phyloP scores from a whole-genome alignment of 2,888 invertebrate species.

The Entomobrya proxima region DNA sequence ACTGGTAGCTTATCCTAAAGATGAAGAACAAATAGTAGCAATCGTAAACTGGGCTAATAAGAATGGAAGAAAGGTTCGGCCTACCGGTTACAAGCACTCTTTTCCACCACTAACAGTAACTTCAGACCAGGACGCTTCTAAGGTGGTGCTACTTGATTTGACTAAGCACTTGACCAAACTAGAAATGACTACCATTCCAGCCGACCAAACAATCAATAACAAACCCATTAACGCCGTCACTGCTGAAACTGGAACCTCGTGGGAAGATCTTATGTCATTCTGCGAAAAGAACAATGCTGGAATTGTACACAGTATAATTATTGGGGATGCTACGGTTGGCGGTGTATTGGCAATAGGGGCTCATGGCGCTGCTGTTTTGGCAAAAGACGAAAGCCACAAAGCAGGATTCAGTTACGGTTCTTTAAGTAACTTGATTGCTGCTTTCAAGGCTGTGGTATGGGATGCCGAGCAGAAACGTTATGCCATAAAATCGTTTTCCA shows the following conservation, averaged over 20 bases:
- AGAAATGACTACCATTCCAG: constrained; percentile 35
- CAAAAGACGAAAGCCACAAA: neutral
- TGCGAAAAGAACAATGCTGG: constrained; percentile 55
- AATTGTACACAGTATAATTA: constrained; percentile 45
- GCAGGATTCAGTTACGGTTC: constrained; percentile 54
- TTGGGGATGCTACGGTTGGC: constrained; percentile 65
- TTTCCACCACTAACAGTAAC: constrained; percentile 63
- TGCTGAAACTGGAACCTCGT: constrained; percentile 57
- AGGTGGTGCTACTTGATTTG: constrained; percentile 55
- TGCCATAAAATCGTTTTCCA: constrained; percentile 51
- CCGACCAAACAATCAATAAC: constrained; percentile 5
- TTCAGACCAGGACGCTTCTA: constrained; percentile 20
- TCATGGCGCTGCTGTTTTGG: constrained; percentile 67
- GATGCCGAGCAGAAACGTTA: neutral
- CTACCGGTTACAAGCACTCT: constrained; percentile 47
- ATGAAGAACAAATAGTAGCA: constrained; percentile 12
- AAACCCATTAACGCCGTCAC: constrained; percentile 23
- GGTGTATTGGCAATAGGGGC: constrained; percentile 68
- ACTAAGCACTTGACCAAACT: constrained; percentile 54
- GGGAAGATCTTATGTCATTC: constrained; percentile 63
- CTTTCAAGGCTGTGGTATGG: constrained; percentile 66
- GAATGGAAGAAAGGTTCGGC: constrained; percentile 49
- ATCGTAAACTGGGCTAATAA: constrained; percentile 63
- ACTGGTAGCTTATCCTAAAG: constrained; percentile 42
- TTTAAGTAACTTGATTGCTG: constrained; percentile 63